Conservation (phyloP, 2,113 vertebrate genomes). For the Microtus richardsoni region DNA sequence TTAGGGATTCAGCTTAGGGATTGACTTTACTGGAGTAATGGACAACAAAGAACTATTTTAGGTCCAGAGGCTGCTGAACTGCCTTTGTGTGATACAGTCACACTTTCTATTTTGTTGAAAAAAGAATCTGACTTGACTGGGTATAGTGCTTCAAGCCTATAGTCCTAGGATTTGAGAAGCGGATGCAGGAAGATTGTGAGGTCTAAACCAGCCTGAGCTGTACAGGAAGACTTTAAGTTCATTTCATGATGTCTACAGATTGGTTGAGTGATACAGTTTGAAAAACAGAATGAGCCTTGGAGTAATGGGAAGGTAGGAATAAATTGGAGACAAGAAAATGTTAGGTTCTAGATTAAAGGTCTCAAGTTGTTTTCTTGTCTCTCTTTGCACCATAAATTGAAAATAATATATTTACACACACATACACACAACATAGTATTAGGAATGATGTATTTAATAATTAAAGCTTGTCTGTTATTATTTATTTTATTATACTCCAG, state of each 20-base stretch:
- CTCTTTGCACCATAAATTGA: conserved; percentile 13
- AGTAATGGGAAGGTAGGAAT: background rate
- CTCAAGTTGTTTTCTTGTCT: background rate
- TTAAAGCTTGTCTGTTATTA: background rate
- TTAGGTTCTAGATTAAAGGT: background rate
- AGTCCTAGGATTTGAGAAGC: background rate
- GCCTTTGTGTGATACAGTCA: background rate
- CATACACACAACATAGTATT: background rate
- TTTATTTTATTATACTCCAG: background rate
- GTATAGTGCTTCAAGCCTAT: background rate
- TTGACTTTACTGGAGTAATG: background rate
- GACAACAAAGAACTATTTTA: background rate
- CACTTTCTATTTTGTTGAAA: background rate
- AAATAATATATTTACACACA: background rate
- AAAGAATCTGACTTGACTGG: background rate
- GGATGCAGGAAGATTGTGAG: background rate
- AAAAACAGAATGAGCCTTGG: background rate
- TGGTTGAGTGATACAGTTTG: background rate
- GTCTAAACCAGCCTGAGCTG: background rate
- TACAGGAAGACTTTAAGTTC: background rate
- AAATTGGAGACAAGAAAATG: background rate
- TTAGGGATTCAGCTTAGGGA: background rate
- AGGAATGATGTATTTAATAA: conserved; percentile 21
- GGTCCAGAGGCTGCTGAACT: background rate
- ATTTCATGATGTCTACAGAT: background rate